phyloP scores from a whole-genome alignment of 2,113 vertebrate genomes.

The Onychorhynchus coronatus region DNA sequence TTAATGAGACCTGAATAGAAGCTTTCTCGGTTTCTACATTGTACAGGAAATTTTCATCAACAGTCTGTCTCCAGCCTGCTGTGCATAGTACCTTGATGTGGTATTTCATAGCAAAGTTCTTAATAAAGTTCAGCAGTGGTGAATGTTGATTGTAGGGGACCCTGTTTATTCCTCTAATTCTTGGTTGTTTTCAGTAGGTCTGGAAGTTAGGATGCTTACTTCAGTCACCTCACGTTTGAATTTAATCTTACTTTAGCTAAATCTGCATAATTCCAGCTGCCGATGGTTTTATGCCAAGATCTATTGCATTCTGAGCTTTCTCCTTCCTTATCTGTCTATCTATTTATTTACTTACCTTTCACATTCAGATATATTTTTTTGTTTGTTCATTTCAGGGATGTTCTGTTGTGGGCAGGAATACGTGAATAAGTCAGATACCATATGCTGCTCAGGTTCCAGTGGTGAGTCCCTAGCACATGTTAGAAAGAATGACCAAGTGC shows the following conservation, averaged over 20 bases:
- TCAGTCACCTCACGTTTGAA: not conserved
- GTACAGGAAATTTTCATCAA: not conserved
- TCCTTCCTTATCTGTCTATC: not conserved
- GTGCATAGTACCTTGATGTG: fast-evolving
- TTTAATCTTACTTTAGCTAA: slow-evolving; percentile 15
- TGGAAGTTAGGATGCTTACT: slow-evolving; percentile 6
- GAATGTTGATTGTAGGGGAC: not conserved
- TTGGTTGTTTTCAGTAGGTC: not conserved
- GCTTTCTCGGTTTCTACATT: not conserved
- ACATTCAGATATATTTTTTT: slow-evolving; percentile 40
- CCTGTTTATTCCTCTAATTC: not conserved
- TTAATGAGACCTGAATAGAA: not conserved
- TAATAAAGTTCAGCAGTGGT: not conserved
- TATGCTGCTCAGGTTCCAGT: slow-evolving; percentile 84
- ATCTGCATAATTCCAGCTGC: not conserved
- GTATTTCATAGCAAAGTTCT: not conserved
- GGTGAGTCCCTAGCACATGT: slow-evolving; percentile 80
- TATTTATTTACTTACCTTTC: not conserved
- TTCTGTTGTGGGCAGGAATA: slow-evolving; percentile 88
- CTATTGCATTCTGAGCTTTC: not conserved
- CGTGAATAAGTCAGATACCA: slow-evolving; percentile 83
- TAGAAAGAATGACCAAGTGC: slow-evolving; percentile 79
- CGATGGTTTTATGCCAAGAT: slow-evolving; percentile 48
- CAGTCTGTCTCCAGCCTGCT: not conserved
- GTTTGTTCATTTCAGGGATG: slow-evolving; percentile 78